A percentile compares a stretch with the other conserved stretches of the same genome.
Evolutionary conservation across 2,888 invertebrate species (phyloP).

Genomic region (Agonopterix heracliana): DNA sequence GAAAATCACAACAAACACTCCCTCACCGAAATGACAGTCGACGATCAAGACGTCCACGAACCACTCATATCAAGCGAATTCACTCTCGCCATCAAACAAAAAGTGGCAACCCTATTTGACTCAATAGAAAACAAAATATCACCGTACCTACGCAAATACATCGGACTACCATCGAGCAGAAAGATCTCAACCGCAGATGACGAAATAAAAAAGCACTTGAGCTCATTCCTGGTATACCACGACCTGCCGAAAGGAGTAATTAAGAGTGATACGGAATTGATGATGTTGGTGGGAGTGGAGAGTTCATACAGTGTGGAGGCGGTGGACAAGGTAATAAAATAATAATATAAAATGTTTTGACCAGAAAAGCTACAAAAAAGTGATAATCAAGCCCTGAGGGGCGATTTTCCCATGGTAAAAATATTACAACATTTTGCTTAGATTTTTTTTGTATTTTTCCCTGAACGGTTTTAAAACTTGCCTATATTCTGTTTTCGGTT

Average conservation of each 20-base stretch:
- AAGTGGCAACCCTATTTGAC: constrained; percentile 70
- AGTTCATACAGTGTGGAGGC: constrained; percentile 32
- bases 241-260: constrained; percentile 69
- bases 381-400: too few relatives aligned
- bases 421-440: too few relatives aligned
- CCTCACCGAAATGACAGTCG: constrained; percentile 44
- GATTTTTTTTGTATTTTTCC: too few relatives aligned
- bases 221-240: constrained; percentile 75
- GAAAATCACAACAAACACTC: constrained; percentile 42
- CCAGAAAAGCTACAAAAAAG: too few relatives aligned
- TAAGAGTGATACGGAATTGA: constrained; percentile 37
- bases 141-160: constrained; percentile 64
- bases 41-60: constrained; percentile 42
- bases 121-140: constrained; percentile 68
- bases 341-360: too few relatives aligned
- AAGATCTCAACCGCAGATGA: constrained; percentile 40
- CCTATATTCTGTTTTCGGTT: too few relatives aligned
- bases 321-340: constrained; percentile 18
- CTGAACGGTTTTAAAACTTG: too few relatives aligned
- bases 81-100: constrained; percentile 78
- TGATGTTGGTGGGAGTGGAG: constrained; percentile 32
- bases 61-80: constrained; percentile 77
- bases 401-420: too few relatives aligned
- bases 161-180: constrained; percentile 56
- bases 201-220: constrained; percentile 55